Evolutionary conservation across 2,797 vertebrate genomes (phyloP), one percentile per base, ranked within the genome.

Genomic region (Gouania willdenowi): DNA sequence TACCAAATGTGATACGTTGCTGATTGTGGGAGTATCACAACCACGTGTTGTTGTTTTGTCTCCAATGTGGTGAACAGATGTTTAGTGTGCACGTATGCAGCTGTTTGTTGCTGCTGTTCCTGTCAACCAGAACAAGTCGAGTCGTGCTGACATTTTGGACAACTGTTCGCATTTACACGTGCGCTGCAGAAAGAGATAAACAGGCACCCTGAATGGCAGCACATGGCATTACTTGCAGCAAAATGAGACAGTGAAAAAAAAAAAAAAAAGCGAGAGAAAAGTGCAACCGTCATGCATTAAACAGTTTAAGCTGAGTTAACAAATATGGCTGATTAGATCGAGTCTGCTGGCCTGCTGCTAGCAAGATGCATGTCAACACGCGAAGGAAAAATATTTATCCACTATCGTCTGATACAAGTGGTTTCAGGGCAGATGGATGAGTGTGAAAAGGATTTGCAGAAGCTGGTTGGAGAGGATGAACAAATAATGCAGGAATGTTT

Each of bases 281-380:
- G 49, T 49, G 25, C 62, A 48, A 61, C 66, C 54, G 83, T 84
- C 84, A 79, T 85, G 51, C 66, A 81, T 77, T n/a, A 87, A 88
- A 86, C 83, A 88, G 79, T 85, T 87, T 84, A 84, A 81, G 82
- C 83, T 80, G 80, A 74, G 76, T 73, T 85, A 86, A 87, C 82
- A 87, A 87, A 86, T 84, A 82, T 27, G 63, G 71, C 61, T 82
- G 82, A 86, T 84, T 86, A 69, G 75, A 79, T 43, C 20, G 63
- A 56, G 67, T 65, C 63, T 56, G 47, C 47, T 5, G 16, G 47
- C 41, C 52, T 38, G 60, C 77, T 64, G 61, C 31, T 3, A 36
- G 27, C 55, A 42, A 77, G 75, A 80, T 76, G 76, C 28, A 63
- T 50, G 37, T 53, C 47, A 66, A 79, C 61, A 69, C 78, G 60